Conservation (phyloP, 2,797 vertebrate genomes). For the Tolypeutes matacus region DNA sequence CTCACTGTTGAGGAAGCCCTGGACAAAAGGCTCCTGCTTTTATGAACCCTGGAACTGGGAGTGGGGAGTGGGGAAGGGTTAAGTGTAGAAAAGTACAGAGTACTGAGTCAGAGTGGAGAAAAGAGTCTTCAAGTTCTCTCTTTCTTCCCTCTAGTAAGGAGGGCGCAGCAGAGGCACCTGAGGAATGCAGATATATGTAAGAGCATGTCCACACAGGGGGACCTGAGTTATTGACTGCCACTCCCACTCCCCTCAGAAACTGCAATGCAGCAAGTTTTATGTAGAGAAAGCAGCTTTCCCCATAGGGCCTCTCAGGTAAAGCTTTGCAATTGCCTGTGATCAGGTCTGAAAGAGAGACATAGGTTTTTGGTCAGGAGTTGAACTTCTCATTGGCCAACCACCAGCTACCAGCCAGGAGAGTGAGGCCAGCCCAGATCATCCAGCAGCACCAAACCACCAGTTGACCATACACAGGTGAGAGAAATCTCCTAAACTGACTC, state of each 20-base stretch:
- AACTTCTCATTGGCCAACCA: neutral
- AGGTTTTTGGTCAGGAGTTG: neutral
- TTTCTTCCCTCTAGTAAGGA: too few relatives aligned
- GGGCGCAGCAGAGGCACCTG: neutral
- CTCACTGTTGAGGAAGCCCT: too few relatives aligned
- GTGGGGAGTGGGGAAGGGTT: too few relatives aligned
- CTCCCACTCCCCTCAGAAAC: too few relatives aligned
- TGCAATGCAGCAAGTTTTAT: neutral
- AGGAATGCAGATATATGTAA: neutral
- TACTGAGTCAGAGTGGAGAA: too few relatives aligned
- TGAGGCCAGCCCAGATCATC: neutral
- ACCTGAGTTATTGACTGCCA: neutral
- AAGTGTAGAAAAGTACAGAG: too few relatives aligned
- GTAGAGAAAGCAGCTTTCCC: neutral
- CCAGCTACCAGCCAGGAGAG: neutral
- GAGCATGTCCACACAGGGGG: fast-evolving
- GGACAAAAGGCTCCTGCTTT: too few relatives aligned
- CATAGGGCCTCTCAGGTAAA: neutral
- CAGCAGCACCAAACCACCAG: neutral
- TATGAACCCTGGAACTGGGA: too few relatives aligned
- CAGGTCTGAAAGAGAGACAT: neutral
- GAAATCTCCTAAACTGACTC: slow-evolving; percentile 21
- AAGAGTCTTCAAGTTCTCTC: too few relatives aligned
- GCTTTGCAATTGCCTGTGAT: too few relatives aligned
- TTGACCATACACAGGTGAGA: neutral